These are phyloP conservation scores for Palythoa grandiflora DNA, from an alignment of 92 coral and sea anemone genomes.

Conservation along the genomic window DNA sequence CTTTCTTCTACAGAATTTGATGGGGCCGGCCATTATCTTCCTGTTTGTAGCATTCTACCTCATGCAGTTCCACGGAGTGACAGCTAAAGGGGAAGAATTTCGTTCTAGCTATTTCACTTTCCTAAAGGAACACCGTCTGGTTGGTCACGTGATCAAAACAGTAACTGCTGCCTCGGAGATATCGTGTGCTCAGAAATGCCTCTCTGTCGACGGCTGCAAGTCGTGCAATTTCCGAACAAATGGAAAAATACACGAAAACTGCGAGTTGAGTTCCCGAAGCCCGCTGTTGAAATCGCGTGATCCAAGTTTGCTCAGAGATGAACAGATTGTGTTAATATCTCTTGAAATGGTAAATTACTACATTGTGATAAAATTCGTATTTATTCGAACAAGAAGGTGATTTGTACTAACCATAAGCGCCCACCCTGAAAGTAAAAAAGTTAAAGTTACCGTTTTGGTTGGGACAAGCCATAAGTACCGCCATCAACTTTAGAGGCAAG, in stretches of 20 bases:
- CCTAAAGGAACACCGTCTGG: not conserved
- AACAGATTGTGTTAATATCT: not conserved
- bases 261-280: slow-evolving; percentile 17
- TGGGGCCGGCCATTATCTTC: too few relatives aligned
- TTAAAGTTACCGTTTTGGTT: too few relatives aligned
- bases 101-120: not conserved
- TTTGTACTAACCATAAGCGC: too few relatives aligned
- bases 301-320: not conserved
- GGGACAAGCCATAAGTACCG: too few relatives aligned
- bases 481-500: too few relatives aligned
- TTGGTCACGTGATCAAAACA: not conserved
- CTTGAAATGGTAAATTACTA: not conserved
- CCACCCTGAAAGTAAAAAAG: too few relatives aligned
- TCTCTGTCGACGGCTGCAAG: not conserved
- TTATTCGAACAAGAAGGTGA: too few relatives aligned
- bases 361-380: too few relatives aligned
- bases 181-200: slow-evolving; percentile 12
- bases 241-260: not conserved
- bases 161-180: not conserved
- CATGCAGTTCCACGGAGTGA: too few relatives aligned
- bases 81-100: too few relatives aligned
- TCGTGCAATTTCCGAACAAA: slow-evolving; percentile 4
- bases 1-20: too few relatives aligned
- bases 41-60: too few relatives aligned
- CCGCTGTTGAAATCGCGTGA: not conserved